A percentile compares a stretch with the other conserved stretches of the same genome.
Evolutionary conservation across 2,113 vertebrate genomes (phyloP).

Genomic region (Oostethus manadensis): DNA sequence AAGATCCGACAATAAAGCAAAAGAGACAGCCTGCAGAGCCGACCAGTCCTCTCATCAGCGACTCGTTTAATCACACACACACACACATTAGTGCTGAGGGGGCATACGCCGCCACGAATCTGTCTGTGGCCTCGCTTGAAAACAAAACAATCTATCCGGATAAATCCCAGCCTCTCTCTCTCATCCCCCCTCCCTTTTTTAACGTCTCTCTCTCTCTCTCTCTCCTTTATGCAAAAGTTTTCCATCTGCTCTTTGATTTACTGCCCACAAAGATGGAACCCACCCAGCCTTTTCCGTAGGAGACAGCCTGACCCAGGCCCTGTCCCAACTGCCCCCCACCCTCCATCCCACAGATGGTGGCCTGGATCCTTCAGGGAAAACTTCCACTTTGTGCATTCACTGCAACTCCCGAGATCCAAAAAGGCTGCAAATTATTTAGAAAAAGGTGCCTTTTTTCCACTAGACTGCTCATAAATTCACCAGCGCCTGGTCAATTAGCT

Average conservation of each 20-base stretch:
- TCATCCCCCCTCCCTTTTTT: constrained; percentile 1
- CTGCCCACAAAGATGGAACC: constrained; percentile 51
- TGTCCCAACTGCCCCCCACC: constrained; percentile 13
- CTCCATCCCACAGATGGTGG: constrained; percentile 38
- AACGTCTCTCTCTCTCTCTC: constrained; percentile 16
- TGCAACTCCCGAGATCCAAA: constrained; percentile 8
- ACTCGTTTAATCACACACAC: constrained; percentile 37
- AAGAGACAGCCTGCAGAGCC: constrained; percentile 23
- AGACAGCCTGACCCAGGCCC: constrained; percentile 39
- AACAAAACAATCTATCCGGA: constrained; percentile 44
- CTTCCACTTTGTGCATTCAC: constrained; percentile 35
- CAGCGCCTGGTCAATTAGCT: constrained; percentile 11
- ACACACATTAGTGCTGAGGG: constrained; percentile 14
- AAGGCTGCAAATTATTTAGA: constrained; percentile 19
- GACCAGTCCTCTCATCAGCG: constrained; percentile 35
- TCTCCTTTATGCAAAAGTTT: constrained; percentile 43
- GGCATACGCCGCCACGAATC: constrained; percentile 28
- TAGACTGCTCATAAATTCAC: constrained; percentile 17
- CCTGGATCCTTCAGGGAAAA: constrained; percentile 38
- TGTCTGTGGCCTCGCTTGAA: constrained; percentile 24
- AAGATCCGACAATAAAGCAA: constrained; percentile 31
- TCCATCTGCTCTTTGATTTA: constrained; percentile 55
- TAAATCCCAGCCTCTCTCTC: constrained; percentile 29
- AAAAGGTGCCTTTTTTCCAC: constrained; percentile 1
- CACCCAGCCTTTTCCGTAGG: constrained; percentile 38